Evolutionary conservation across 2,797 vertebrate species (phyloP), one percentile per base, ranked within the genome.

Genomic region (Myotis findleyi): DNA sequence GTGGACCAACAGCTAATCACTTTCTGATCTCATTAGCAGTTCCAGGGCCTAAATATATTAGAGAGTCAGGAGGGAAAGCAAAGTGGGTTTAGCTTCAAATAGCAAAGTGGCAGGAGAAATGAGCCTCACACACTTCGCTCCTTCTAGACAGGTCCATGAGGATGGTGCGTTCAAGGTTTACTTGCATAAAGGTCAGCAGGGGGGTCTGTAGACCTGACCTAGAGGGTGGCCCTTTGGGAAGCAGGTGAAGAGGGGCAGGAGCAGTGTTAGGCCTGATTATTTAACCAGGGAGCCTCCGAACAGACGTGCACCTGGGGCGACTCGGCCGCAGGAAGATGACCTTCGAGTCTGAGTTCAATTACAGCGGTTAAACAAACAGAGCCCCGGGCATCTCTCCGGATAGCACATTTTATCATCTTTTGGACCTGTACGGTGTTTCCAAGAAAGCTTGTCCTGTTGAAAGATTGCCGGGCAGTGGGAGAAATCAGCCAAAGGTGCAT

Each of bases 371-470:
- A 95, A 84, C 71, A 96, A 96, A 92, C 79, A 92, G 69, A 95
- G 85, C 96, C 82, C 86, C 20, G 25, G 92, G 93, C 76, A 3
- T 73, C 79, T 96, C 92, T 94, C 87, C 55, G 41, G 83, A 95
- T 73, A 71, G 38, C 7, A 5, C 18, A 69, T 87, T 97, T 96
- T 93, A 95, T 96, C 88, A 92, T 89, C 84, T 96, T 96, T 79
- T 38, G 72, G 69, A 72, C 17, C 0, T 6, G 49, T 13, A 75
- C 68, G 82, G 85, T 69, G 23, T 66, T 95, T 88, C 90, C 53
- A 53, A 90, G 95, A 96, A 95, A 93, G 59, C 86, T 94, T 94
- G 92, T 97, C 93, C 89, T 91, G 27, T 89, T 95, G 97, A 95
- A 96, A 98, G 95, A 97, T 94, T 91, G 86, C 92, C 62, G 53